Evolutionary conservation across 2,888 invertebrate genomes (phyloP).

Genomic region (Dolomedes plantarius): DNA sequence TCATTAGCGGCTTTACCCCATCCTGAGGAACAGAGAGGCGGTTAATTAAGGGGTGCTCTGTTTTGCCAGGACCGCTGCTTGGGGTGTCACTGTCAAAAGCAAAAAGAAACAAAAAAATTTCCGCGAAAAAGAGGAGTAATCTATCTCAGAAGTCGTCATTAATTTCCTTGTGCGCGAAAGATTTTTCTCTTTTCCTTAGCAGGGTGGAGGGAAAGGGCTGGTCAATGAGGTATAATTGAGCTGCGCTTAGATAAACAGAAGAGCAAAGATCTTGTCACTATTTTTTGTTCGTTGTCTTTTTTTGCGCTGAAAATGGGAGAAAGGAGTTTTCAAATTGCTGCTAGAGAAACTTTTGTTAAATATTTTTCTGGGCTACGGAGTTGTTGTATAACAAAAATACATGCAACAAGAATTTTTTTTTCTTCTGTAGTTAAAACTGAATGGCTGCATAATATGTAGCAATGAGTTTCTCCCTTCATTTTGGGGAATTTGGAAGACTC

Average conservation of each 20-base stretch:
- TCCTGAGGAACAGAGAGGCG: constrained; percentile 23
- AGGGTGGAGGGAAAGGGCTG: constrained; percentile 17
- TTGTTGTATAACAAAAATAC: not conserved
- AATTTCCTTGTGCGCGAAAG: constrained; percentile 41
- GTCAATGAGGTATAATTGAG: constrained; percentile 57
- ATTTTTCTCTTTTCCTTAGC: constrained; percentile 44
- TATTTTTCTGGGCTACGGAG: not conserved
- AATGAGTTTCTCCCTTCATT: too few species aligned
- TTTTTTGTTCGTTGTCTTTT: not conserved
- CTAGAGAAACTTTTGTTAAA: constrained; percentile 10
- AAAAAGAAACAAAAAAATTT: constrained; percentile 21
- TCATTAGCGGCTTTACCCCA: constrained; percentile 45
- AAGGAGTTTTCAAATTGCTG: not conserved
- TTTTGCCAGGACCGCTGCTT: constrained; percentile 41
- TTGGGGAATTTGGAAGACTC: too few species aligned
- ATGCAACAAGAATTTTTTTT: not conserved
- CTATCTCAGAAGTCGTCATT: constrained; percentile 63
- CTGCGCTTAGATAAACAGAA: constrained; percentile 51
- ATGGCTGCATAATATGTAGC: too few species aligned
- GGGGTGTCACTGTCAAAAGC: constrained; percentile 53
- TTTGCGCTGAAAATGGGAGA: not conserved
- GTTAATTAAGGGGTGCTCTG: constrained; percentile 55
- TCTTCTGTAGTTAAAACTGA: not conserved
- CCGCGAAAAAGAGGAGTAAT: constrained; percentile 33
- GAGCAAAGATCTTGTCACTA: constrained; percentile 5